Evolutionary conservation across 2,797 vertebrate genomes (phyloP).

Genomic region (Gallirallus australis): DNA sequence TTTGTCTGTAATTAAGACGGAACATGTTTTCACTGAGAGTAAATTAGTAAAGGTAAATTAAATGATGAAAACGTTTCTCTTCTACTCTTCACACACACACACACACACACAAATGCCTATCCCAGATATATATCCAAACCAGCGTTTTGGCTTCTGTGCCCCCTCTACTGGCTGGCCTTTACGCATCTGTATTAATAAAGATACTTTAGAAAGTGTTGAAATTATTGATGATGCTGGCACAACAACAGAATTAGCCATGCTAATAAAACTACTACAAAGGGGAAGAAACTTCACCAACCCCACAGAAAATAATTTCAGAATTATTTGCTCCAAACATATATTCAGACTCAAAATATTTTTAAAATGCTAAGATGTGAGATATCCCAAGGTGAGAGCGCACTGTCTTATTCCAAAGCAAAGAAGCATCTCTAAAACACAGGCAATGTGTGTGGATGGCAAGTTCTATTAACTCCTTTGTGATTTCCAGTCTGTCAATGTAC

Average conservation of each 20-base stretch:
- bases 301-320: background rate
- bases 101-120: background rate
- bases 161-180: constrained; percentile 56
- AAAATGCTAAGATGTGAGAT: background rate
- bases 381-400: background rate
- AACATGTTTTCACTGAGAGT: background rate
- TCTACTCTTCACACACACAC: background rate
- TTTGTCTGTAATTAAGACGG: background rate
- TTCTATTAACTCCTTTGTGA: background rate
- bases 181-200: background rate
- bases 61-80: background rate
- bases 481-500: background rate
- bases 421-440: background rate
- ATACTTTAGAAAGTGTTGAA: background rate
- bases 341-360: background rate
- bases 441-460: background rate
- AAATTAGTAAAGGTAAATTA: constrained; percentile 32
- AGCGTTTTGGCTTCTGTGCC: background rate
- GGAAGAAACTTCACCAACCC: background rate
- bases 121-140: background rate
- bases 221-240: background rate
- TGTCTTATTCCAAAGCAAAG: background rate
- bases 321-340: background rate
- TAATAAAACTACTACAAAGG: background rate
- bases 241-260: background rate